Evolutionary conservation across 2,888 invertebrate genomes (phyloP).

Genomic region (Drosophila formosana): DNA sequence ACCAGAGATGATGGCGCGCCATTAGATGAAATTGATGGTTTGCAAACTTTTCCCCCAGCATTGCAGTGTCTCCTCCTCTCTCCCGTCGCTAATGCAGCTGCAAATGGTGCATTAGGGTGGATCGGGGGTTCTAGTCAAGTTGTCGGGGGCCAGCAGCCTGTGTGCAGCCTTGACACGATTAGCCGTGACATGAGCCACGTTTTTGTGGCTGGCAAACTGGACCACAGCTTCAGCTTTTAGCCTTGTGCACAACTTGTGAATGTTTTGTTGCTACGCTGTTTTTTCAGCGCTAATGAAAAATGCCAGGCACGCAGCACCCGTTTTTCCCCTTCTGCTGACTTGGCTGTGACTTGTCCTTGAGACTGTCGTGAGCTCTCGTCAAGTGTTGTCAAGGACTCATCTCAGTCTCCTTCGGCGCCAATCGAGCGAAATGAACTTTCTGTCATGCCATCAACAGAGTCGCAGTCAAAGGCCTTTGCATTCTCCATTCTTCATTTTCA

Average conservation of each 20-base stretch:
- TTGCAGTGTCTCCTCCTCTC: background rate
- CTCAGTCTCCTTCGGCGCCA: constrained; percentile 1
- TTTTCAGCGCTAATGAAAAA: constrained; percentile 39
- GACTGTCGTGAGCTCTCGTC: constrained; percentile 35
- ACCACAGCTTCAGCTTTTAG: constrained; percentile 25
- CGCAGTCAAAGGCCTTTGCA: constrained; percentile 46
- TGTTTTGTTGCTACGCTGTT: background rate
- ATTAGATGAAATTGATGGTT: constrained; percentile 38
- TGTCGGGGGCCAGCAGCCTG: constrained; percentile 25
- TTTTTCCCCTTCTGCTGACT: background rate
- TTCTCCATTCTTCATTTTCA: constrained; percentile 30
- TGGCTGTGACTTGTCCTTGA: constrained; percentile 42
- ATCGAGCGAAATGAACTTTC: constrained; percentile 34
- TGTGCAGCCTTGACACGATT: constrained; percentile 67
- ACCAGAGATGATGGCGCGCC: constrained; percentile 4
- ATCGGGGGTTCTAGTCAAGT: background rate
- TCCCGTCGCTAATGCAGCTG: constrained; percentile 11
- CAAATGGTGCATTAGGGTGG: constrained; percentile 1
- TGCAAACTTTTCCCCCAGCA: constrained; percentile 1
- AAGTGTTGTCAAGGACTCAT: constrained; percentile 32
- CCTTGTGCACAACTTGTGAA: constrained; percentile 39
- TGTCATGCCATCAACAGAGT: constrained; percentile 35
- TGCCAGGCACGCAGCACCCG: constrained; percentile 34
- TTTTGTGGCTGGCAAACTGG: constrained; percentile 24
- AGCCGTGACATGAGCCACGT: constrained; percentile 47